Base-by-base conservation (phyloP, 2,888 invertebrate genomes). In the Mechanitis mazaeus region DNA sequence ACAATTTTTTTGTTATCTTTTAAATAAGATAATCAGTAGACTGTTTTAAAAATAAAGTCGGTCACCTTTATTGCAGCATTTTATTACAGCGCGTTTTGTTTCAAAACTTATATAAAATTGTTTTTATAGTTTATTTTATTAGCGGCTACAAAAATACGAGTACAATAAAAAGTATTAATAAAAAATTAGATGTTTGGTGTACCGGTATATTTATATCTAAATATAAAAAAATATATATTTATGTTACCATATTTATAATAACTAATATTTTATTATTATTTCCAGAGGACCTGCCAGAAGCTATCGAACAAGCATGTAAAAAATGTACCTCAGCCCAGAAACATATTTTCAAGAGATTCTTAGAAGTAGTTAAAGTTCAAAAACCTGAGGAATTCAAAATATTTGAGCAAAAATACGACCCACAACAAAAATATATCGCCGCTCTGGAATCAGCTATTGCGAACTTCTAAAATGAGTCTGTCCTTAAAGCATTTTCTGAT, bases 301-400 rank as follows among this genome's bases (percentile, higher is more conserved):
- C 93, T 0, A 84, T 94, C 31, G 75, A 80, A 68, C 90, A 91
- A 54, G 91, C 91, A 38, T 94, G 94, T 77, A 80, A 76, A 31
- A 94, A 93, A 76, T 94, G 94, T 74, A 93, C 92, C 6, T 86
- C 88, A 50, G 92, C 91, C 54, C 94, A 94, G 78, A 93, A 92
- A 71, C 83, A 87, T 63, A 91, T 93, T 38, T 85, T 93, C 38
- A 91, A 92, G 56, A 90, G 84, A 68, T 93, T 93, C 65, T 85
- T 93, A 0, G 86, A 84, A 20, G 92, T 75, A 46, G 71, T 92
- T 9, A 90, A 91, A 65, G 80, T 84, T 59, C 90, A 91, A 60
- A 90, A 86, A 0, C 88, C 91, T 0, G 71, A 81, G 3, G 89
- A 90, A 38, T 91, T 88, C 78, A 75, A 79, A 20, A 78, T 76